Conservation (phyloP, 2,888 invertebrate species). For the Pandemis cinnamomeana region DNA sequence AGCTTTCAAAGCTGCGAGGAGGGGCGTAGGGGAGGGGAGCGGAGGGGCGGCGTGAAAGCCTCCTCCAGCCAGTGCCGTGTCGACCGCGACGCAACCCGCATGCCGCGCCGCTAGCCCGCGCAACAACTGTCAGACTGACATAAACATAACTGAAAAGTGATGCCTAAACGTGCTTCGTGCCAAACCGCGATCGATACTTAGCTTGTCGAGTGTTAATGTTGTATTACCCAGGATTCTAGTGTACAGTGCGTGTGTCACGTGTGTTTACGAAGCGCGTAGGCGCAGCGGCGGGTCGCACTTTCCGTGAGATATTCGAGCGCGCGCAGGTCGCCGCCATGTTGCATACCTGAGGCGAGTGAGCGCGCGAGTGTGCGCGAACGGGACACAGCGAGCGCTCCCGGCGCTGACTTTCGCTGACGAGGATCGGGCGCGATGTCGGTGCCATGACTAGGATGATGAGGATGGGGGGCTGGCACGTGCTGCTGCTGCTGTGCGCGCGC, state of each 20-base stretch:
- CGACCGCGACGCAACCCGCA: slow-evolving; percentile 72
- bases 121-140: slow-evolving; percentile 60
- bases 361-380: slow-evolving; percentile 80
- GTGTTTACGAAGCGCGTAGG: slow-evolving; percentile 82
- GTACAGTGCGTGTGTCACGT: slow-evolving; percentile 78
- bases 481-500: slow-evolving; percentile 73
- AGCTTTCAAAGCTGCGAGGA: slow-evolving; percentile 76
- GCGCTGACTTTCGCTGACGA: slow-evolving; percentile 72
- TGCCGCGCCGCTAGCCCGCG: slow-evolving; percentile 59
- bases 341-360: slow-evolving; percentile 83
- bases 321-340: slow-evolving; percentile 84
- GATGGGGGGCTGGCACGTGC: slow-evolving; percentile 71
- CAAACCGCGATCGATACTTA: slow-evolving; percentile 42
- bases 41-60: slow-evolving; percentile 71
- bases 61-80: slow-evolving; percentile 80
- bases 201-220: slow-evolving; percentile 27
- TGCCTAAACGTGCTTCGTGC: slow-evolving; percentile 58
- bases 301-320: slow-evolving; percentile 83
- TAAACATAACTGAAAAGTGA: slow-evolving; percentile 74
- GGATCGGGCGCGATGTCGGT: slow-evolving; percentile 76
- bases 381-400: slow-evolving; percentile 75
- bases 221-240: slow-evolving; percentile 46
- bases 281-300: slow-evolving; percentile 78
- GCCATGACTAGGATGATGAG: slow-evolving; percentile 77
- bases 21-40: slow-evolving; percentile 58